phyloP scores from a whole-genome alignment of 1,140 invertebrate genomes.

The Penaeus vannamei region DNA sequence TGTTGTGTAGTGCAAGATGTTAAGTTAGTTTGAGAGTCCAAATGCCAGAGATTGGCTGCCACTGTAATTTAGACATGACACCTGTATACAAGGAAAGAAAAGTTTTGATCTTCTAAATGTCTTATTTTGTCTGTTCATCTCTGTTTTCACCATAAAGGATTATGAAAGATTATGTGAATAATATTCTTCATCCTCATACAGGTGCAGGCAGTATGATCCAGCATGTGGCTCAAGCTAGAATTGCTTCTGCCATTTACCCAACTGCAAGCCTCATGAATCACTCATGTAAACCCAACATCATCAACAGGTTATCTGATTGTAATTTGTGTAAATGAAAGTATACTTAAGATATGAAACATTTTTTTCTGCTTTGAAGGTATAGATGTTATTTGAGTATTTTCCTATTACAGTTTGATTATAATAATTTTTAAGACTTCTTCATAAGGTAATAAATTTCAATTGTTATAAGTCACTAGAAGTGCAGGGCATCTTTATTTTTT shows the following conservation, averaged over 20 bases:
- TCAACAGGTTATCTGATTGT: conserved; percentile 77
- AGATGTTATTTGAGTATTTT: too few species aligned
- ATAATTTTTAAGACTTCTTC: too few species aligned
- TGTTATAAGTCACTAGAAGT: background rate
- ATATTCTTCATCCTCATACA: too few species aligned
- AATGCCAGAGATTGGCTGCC: too few species aligned
- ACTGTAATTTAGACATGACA: too few species aligned
- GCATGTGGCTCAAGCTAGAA: conserved; percentile 75
- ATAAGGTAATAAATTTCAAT: conserved; percentile 73
- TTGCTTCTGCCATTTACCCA: conserved; percentile 89
- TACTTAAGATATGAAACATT: conserved; percentile 67
- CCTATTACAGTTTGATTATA: too few species aligned
- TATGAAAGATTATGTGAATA: background rate
- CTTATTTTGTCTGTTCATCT: too few species aligned
- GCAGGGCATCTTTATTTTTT: background rate
- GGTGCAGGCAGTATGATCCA: conserved; percentile 56
- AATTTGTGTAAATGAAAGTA: conserved; percentile 47
- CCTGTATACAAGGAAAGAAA: too few species aligned
- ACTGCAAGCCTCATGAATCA: conserved; percentile 93
- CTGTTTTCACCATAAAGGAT: background rate
- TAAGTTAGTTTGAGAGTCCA: too few species aligned
- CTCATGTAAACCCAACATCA: conserved; percentile 88
- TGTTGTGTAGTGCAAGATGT: too few species aligned
- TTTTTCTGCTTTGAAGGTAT: too few species aligned
- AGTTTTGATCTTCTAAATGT: too few species aligned